Conservation (phyloP, 2,113 vertebrate species). For the Callospermophilus lateralis region DNA sequence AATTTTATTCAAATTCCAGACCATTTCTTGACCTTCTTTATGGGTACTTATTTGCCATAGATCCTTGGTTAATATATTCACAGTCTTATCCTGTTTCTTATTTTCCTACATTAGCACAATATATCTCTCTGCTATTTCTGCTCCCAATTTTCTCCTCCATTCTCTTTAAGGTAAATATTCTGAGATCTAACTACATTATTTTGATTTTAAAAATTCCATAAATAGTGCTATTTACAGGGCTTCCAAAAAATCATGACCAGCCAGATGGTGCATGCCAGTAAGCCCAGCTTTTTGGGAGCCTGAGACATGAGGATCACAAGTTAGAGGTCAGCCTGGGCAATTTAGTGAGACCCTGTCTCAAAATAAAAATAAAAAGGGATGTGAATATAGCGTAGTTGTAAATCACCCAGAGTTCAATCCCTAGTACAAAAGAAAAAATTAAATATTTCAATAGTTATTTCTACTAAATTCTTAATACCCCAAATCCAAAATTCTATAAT, state of each 20-base stretch:
- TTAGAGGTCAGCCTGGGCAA: too few species aligned
- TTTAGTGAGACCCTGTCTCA: too few species aligned
- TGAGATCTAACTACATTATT: slow-evolving; percentile 31
- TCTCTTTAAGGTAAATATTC: slow-evolving; percentile 32
- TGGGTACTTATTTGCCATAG: background rate
- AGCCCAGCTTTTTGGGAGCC: too few species aligned
- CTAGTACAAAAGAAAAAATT: too few species aligned
- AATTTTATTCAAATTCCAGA: slow-evolving; percentile 41
- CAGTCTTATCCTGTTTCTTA: background rate
- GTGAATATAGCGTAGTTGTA: too few species aligned
- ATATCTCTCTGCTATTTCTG: background rate
- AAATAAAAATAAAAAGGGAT: too few species aligned
- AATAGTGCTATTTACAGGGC: background rate
- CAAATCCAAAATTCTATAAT: background rate
- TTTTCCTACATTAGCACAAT: slow-evolving; percentile 56
- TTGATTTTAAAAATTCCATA: background rate
- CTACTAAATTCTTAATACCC: background rate
- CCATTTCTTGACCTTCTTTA: slow-evolving; percentile 7
- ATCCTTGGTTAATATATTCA: background rate
- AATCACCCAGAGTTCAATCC: too few species aligned
- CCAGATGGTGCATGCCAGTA: too few species aligned
- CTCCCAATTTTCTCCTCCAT: background rate
- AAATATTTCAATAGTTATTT: slow-evolving; percentile 37
- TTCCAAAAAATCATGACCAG: slow-evolving; percentile 22
- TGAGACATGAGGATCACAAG: too few species aligned